Evolutionary conservation across 2,888 invertebrate species (phyloP), one percentile per base, ranked within the genome.

Genomic region (Diarsia rubi): DNA sequence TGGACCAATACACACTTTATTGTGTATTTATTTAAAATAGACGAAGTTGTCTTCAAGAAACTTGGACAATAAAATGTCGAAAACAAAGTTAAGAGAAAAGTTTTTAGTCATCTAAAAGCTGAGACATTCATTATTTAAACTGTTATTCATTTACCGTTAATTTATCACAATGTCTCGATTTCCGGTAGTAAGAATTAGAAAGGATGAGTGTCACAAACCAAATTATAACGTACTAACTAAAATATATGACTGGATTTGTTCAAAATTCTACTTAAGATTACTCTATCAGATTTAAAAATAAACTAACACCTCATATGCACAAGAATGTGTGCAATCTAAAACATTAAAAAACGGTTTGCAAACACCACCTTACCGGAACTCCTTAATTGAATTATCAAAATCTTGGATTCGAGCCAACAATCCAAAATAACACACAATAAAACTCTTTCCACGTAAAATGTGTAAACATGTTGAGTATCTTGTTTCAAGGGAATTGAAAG

Each of bases 371-470:
- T 42, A 72, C 19, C 63, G 45, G 19, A 45, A 27, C 57, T 75
- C 45, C 57, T 54, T 66, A 66, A 72, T 67, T 44, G 11, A 66
- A 70, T 82, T 54, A 66, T 37, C 67, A 73, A 24, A 63, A 62
- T 0, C 24, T 70, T 82, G 76, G 71, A 62, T 21, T 9, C 11
- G 8, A 6, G 77, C 81, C 84, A 82, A 73, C 24, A 60, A 54
- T 66, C 47, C 27, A 71, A 76, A 65, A 68, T 63, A 70, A 65
- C 49, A 31, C 42, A 31, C 14, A n/a, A 69, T 70, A 45, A 62
- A 83, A 79, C 47, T 67, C 45, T 64, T 71, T 76, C 27, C n/a
- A 49, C 27, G 60, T 44, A 31, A 73, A 49, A 14, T 27, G 12
- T 1, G 37, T 47, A 24, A 45, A 52, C 21, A 45, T 6, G 16